phyloP scores from a whole-genome alignment of 2,888 invertebrate species.

The Plemyria rubiginata region DNA sequence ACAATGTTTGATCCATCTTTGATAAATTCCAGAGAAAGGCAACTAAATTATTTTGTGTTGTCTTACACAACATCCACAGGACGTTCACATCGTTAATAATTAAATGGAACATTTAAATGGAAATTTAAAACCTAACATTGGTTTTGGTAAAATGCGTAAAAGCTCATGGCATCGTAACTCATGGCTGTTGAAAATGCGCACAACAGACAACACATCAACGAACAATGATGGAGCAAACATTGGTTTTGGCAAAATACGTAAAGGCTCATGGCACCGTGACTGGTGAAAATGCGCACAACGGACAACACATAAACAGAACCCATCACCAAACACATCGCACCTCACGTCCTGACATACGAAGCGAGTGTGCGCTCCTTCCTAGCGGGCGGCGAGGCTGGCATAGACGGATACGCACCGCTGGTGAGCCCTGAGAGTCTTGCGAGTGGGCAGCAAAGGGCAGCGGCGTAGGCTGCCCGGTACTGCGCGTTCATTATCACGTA shows the following conservation, averaged over 20 bases:
- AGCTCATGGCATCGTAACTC: no score
- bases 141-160: no score
- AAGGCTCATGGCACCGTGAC: neutral
- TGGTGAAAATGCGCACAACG: conserved; percentile 1
- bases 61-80: no score
- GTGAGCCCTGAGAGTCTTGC: conserved; percentile 84
- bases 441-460: conserved; percentile 88
- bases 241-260: neutral
- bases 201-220: no score
- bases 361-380: conserved; percentile 68
- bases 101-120: no score
- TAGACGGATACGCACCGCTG: conserved; percentile 85
- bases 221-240: conserved; percentile 1
- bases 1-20: conserved; percentile 1
- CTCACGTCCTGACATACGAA: conserved; percentile 77
- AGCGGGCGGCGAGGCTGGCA: conserved; percentile 64
- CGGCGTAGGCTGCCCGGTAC: conserved; percentile 95
- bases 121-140: no score
- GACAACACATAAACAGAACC: conserved; percentile 35
- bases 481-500: conserved; percentile 98
- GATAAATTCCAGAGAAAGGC: neutral
- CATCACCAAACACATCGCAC: conserved; percentile 49
- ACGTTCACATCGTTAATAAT: no score
- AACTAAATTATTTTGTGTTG: no score
- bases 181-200: no score